phyloP scores from a whole-genome alignment of 2,888 invertebrate species.

The Loripinus fragilis region DNA sequence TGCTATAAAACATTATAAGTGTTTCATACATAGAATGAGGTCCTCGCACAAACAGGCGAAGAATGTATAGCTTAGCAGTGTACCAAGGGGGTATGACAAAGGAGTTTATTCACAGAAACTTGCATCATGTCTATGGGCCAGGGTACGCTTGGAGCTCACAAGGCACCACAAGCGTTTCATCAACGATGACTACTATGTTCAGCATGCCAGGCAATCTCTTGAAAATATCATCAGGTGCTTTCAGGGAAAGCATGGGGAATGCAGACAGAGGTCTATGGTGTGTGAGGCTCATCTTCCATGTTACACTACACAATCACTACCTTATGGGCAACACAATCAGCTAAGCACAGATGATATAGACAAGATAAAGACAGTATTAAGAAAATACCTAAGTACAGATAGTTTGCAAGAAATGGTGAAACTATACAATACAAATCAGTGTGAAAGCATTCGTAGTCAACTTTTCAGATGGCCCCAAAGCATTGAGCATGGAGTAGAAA shows the following conservation, averaged over 20 bases:
- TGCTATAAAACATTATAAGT: constrained; percentile 20
- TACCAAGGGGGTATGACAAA: not conserved
- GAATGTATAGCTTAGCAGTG: constrained; percentile 3
- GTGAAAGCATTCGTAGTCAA: constrained; percentile 21
- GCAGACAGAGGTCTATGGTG: no score
- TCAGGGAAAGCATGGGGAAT: constrained; percentile 3
- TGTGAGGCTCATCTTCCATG: constrained; percentile 20
- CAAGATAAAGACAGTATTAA: constrained; percentile 1
- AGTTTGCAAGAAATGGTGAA: no score
- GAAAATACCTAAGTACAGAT: constrained; percentile 7
- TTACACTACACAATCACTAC: constrained; percentile 1
- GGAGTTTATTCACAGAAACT: not conserved
- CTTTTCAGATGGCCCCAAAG: no score
- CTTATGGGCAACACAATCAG: constrained; percentile 20
- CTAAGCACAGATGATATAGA: constrained; percentile 10
- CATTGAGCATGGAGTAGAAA: constrained; percentile 32
- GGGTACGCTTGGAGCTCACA: constrained; percentile 9
- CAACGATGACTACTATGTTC: not conserved
- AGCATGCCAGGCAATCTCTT: no score
- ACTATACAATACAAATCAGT: constrained; percentile 26
- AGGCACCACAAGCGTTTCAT: not conserved
- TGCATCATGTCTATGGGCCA: no score
- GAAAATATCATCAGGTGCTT: constrained; percentile 10
- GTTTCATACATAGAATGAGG: no score
- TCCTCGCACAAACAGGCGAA: not conserved